A percentile compares a stretch with the other conserved stretches of the same genome.
phyloP scores from a whole-genome alignment of 2,113 vertebrate species.

The Oryzias javanicus region DNA sequence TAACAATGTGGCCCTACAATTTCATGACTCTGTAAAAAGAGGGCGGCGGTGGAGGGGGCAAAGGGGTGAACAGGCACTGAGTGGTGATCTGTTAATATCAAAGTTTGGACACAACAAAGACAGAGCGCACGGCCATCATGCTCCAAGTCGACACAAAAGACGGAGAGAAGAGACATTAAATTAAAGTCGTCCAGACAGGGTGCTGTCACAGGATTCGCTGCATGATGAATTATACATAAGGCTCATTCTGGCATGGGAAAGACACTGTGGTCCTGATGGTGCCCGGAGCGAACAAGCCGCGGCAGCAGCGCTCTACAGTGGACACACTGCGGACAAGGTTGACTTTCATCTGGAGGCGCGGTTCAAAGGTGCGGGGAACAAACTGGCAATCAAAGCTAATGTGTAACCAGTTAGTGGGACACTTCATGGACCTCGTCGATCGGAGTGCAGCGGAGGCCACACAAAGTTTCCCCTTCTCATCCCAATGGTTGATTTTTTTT shows the following conservation, averaged over 20 bases:
- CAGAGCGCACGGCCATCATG: slow-evolving; percentile 41
- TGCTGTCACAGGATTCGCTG: slow-evolving; percentile 49
- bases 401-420: slow-evolving; percentile 64
- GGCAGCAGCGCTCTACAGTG: slow-evolving; percentile 52
- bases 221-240: slow-evolving; percentile 75
- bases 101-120: slow-evolving; percentile 61
- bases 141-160: slow-evolving; percentile 43
- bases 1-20: slow-evolving; percentile 29
- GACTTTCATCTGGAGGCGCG: slow-evolving; percentile 73
- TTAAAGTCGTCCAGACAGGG: slow-evolving; percentile 43
- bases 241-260: slow-evolving; percentile 55
- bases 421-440: slow-evolving; percentile 66
- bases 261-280: slow-evolving; percentile 54
- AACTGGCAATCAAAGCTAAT: slow-evolving; percentile 77
- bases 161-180: slow-evolving; percentile 42
- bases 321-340: slow-evolving; percentile 67
- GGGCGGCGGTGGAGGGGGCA: slow-evolving; percentile 2
- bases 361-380: slow-evolving; percentile 71
- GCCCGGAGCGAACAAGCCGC: slow-evolving; percentile 64
- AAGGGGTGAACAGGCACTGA: slow-evolving; percentile 14
- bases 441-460: slow-evolving; percentile 61
- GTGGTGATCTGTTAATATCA: slow-evolving; percentile 45
- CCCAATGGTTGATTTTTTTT: slow-evolving; percentile 63
- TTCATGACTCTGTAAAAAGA: slow-evolving; percentile 26
- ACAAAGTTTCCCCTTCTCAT: slow-evolving; percentile 47